Percentiles rank a stretch among this genome's conserved stretches.
Evolutionary conservation across 2,888 invertebrate species (phyloP).

Genomic region (Nowickia ferox): DNA sequence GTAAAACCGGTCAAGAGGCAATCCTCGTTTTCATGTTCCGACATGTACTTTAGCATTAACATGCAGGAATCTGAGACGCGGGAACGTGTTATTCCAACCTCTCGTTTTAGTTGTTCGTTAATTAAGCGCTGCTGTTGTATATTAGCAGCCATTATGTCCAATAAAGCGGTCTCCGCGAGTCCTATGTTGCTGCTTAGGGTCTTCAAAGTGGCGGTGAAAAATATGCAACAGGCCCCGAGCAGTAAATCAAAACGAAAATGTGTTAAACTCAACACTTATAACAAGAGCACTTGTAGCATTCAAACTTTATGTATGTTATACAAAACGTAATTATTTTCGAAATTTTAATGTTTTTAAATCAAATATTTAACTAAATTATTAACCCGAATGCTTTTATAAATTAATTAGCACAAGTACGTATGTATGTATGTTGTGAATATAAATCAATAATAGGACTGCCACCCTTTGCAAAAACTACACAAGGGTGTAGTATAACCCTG

Average conservation of each 20-base stretch:
- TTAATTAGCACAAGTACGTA: slow-evolving; percentile 5
- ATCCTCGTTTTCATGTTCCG: slow-evolving; percentile 96
- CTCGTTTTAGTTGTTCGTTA: slow-evolving; percentile 95
- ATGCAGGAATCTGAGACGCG: slow-evolving; percentile 91
- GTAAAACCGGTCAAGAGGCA: slow-evolving; percentile 96
- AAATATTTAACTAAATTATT: not conserved
- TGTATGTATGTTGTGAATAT: not conserved
- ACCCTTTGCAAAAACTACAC: not conserved
- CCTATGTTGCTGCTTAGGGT: slow-evolving; percentile 79
- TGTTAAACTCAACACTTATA: not conserved
- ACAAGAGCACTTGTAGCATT: slow-evolving; percentile 47
- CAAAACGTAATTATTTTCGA: not conserved
- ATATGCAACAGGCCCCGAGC: slow-evolving; percentile 49
- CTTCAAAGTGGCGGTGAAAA: slow-evolving; percentile 60
- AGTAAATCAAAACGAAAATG: slow-evolving; percentile 86
- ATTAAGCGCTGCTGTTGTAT: slow-evolving; percentile 95
- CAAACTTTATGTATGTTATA: slow-evolving; percentile 27
- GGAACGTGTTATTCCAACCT: slow-evolving; percentile 93
- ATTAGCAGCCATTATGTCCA: slow-evolving; percentile 96
- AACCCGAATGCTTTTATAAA: slow-evolving; percentile 5
- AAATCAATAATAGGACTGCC: slow-evolving; percentile 45
- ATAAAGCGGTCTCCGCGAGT: slow-evolving; percentile 91
- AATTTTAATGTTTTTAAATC: not conserved
- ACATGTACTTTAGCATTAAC: slow-evolving; percentile 95
- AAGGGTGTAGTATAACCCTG: not conserved